phyloP scores from a whole-genome alignment of 2,888 invertebrate species.

The Nemotelus pantherinus region DNA sequence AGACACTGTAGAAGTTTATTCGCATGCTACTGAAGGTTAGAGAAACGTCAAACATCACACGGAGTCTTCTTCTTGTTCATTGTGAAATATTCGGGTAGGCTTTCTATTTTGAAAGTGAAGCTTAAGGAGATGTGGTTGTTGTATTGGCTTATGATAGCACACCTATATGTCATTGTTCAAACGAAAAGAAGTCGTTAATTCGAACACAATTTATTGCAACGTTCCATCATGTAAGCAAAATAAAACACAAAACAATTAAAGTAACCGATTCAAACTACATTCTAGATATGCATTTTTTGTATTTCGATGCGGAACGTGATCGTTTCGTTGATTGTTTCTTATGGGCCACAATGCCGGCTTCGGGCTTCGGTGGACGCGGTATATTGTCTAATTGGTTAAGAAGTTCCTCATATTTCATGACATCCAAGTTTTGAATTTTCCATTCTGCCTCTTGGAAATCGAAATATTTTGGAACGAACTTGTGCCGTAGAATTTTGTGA shows the following conservation, averaged over 20 bases:
- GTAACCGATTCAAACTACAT: background rate
- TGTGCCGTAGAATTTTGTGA: constrained; percentile 32
- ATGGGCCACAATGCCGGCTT: background rate
- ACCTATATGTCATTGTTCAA: background rate
- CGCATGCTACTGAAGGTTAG: constrained; percentile 30
- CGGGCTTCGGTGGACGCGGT: background rate
- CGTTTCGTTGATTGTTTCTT: background rate
- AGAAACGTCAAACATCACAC: constrained; percentile 23
- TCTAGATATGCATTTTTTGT: background rate
- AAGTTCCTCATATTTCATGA: constrained; percentile 33
- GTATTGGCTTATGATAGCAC: background rate
- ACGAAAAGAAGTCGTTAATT: background rate
- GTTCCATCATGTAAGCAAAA: background rate
- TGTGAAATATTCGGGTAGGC: background rate
- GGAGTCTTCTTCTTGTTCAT: constrained; percentile 1
- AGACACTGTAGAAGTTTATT: background rate
- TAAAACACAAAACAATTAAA: background rate
- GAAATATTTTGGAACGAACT: constrained; percentile 40
- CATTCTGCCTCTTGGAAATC: constrained; percentile 34
- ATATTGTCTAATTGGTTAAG: background rate
- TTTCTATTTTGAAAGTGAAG: background rate
- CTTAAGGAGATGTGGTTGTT: background rate
- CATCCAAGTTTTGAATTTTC: constrained; percentile 36
- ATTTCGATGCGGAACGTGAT: no score
- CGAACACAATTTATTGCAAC: background rate